A percentile compares a stretch with the other conserved stretches of the same genome.
These are phyloP conservation scores for Scleropages formosus DNA, from an alignment of 2,797 vertebrate genomes.

Conservation along the genomic window DNA sequence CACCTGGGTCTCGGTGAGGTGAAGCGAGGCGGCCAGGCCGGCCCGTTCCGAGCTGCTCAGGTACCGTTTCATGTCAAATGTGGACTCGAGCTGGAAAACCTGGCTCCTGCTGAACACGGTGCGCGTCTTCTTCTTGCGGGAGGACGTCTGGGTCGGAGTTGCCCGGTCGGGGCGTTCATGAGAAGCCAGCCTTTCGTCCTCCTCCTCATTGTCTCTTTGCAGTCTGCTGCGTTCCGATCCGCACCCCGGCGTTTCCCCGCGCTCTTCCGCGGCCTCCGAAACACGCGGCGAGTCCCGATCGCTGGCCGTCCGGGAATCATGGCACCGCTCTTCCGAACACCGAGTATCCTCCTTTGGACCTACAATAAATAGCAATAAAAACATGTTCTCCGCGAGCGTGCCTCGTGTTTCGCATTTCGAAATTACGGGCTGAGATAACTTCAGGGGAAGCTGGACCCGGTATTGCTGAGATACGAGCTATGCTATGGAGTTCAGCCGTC, in stretches of 20 bases:
- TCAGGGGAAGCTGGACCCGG: too few species aligned
- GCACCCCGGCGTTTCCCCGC: constrained; percentile 52
- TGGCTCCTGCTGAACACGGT: constrained; percentile 87
- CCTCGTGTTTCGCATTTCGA: background rate
- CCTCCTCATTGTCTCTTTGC: constrained; percentile 55
- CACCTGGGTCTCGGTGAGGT: constrained; percentile 83
- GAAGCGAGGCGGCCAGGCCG: constrained; percentile 70
- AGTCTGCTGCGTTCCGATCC: constrained; percentile 50
- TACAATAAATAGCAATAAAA: constrained; percentile 35
- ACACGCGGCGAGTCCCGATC: constrained; percentile 79
- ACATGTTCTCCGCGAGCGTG: too few species aligned
- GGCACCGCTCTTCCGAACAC: constrained; percentile 50
- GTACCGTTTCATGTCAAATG: constrained; percentile 86
- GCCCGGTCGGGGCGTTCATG: constrained; percentile 53
- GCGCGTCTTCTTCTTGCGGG: constrained; percentile 84
- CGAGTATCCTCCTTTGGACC: constrained; percentile 50
- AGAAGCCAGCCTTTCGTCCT: constrained; percentile 47
- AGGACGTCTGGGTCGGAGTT: constrained; percentile 38
- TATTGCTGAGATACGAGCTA: background rate
- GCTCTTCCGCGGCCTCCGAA: constrained; percentile 68
- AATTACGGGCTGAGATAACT: too few species aligned
- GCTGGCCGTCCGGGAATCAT: constrained; percentile 60
- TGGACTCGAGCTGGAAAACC: constrained; percentile 91
- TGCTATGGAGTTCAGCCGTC: background rate
- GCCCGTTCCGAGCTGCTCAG: constrained; percentile 78